Conservation (phyloP, 2,797 vertebrate species). For the Poecilia velifera region DNA sequence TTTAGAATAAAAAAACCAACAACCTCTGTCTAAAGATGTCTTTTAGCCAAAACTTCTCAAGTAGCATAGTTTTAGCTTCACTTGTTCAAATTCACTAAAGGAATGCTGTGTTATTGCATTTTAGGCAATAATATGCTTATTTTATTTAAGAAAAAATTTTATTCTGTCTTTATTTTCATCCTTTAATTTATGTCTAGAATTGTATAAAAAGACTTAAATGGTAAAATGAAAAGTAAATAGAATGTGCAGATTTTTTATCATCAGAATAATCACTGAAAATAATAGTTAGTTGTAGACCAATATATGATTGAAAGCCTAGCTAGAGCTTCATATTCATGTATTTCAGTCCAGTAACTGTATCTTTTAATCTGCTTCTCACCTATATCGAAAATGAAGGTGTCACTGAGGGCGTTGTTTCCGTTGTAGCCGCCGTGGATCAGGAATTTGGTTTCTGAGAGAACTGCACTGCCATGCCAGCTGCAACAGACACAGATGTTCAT, state of each 20-base stretch:
- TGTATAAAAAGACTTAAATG: too few relatives aligned
- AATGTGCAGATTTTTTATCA: too few relatives aligned
- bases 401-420: constrained; percentile 79
- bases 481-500: constrained; percentile 30
- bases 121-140: too few relatives aligned
- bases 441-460: constrained; percentile 81
- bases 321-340: not conserved
- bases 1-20: not conserved
- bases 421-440: constrained; percentile 86
- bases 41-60: not conserved
- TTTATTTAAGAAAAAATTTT: too few relatives aligned
- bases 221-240: too few relatives aligned
- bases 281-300: too few relatives aligned
- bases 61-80: too few relatives aligned
- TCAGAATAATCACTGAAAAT: too few relatives aligned
- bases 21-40: not conserved
- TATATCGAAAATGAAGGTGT: constrained; percentile 82
- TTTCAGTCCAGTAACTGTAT: not conserved
- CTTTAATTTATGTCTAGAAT: too few relatives aligned
- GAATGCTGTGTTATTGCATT: too few relatives aligned
- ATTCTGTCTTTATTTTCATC: too few relatives aligned
- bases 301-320: not conserved
- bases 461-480: constrained; percentile 84
- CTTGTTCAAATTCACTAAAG: too few relatives aligned
- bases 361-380: constrained; percentile 62